Evolutionary conservation across 2,888 invertebrate species (phyloP), one percentile per base, ranked within the genome.

Genomic region (Ormia ochracea): DNA sequence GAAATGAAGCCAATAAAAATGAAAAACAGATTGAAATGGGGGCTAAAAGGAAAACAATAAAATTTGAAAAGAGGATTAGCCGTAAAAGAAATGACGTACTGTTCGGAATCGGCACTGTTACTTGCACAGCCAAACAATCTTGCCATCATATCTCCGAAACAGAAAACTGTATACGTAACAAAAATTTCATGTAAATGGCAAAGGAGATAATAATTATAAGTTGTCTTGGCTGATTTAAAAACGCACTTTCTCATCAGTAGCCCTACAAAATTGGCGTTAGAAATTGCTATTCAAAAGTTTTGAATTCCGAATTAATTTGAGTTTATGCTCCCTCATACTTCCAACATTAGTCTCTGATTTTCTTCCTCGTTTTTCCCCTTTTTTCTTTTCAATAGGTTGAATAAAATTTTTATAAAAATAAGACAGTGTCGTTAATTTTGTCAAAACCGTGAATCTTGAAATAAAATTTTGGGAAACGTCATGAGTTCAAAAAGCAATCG

Each of bases 41-140:
- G 79, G 79, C 74, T 52, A 52, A n/a, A n/a, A 69, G 69, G 65
- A 75, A 69, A 70, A 65, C 72, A 75, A 75, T 80, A 75, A 75
- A 75, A 72, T 72, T n/a, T 21, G 26, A 19, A 70, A 79, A 75
- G 66, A 72, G 75, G 66, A 80, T 75, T 68, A 75, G 72, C 75
- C 28, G 72, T 66, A 56, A 79, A 80, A 66, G 54, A 73, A 65
- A 73, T 65, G 79, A 75, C 59, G 66, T 75, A 80, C 68, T 70
- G 36, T 43, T 43, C 7, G 21, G 3, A 23, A 50, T 28, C 28
- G 23, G n/a, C 19, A 73, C 2, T 4, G 12, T 12, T 12, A 65
- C 14, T 17, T 9, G 7, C 33, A 38, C 9, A 58, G 17, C 10
- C 43, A 17, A 23, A 21, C 45, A 26, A 14, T 5, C 28, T 17